Base-by-base conservation (phyloP, 1,140 invertebrate genomes). In the Pseudomyrmex concolor region DNA sequence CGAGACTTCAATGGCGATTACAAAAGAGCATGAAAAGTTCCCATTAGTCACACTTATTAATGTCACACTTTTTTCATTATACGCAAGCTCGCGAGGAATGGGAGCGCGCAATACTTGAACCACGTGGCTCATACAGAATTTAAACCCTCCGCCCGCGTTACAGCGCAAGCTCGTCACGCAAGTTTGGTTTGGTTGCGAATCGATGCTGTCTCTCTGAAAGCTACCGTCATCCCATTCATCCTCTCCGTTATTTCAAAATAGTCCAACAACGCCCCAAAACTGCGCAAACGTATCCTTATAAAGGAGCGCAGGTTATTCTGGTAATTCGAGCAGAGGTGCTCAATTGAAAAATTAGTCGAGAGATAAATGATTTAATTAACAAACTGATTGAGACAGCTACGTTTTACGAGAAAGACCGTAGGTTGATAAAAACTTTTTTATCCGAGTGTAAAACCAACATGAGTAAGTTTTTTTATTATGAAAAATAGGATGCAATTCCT, bases 91-190 rank as follows among this genome's bases (percentile, higher is more conserved):
- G 50, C 12, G 25, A 34, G 5, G 5, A 34, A 34, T n/a, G 5
- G 5, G 34, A 7, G 34, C 60, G 55, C 43, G 57, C 59, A 50
- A 2, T 50, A 64, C 34, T n/a, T 7, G 9, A 73, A 64, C 62
- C 88, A 90, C 89, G 89, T 90, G 89, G 84, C 43, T 17, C 34
- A 63, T 25, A 71, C 45, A 45, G 54, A 72, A 78, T 92, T 90
- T 81, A 78, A 91, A 86, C 71, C 76, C 90, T 91, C 87, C 88
- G 87, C 90, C 78, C 70, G 22, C 17, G 4, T 0, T 12, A 89
- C n/a, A n/a, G 91, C 92, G 91, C 91, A 92, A 84, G 83, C 89
- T 84, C 90, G 50, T 19, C 50, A 71, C 66, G 60, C 74, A 88
- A 88, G 82, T 87, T 86, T 84, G 62, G 81, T 34, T 83, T 81